Conservation (phyloP, 2,888 invertebrate genomes). For the Phanerotoma sp. region DNA sequence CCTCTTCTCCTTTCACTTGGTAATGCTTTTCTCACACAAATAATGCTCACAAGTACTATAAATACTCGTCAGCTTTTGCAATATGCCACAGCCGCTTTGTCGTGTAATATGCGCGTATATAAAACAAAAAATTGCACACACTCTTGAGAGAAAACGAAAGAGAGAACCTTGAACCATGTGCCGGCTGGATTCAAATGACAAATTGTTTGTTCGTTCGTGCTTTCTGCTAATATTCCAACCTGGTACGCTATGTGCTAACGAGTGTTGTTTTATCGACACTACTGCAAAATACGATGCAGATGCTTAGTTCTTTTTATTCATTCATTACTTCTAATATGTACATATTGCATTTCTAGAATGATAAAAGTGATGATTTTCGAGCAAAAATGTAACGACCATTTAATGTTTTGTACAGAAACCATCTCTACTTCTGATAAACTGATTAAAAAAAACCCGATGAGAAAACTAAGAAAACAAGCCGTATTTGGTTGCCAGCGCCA, state of each 20-base stretch:
- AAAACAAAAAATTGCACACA: constrained; percentile 15
- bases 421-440: too few relatives aligned
- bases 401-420: too few relatives aligned
- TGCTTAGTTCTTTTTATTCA: not conserved
- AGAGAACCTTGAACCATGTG: constrained; percentile 3
- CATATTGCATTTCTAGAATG: too few relatives aligned
- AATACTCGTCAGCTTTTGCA: constrained; percentile 50
- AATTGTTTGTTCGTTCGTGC: constrained; percentile 30
- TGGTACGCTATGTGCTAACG: constrained; percentile 1
- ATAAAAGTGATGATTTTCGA: too few relatives aligned
- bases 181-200: constrained; percentile 32
- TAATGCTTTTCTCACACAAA: constrained; percentile 42
- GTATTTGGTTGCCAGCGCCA: too few relatives aligned
- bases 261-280: constrained; percentile 13
- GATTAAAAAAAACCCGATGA: too few relatives aligned
- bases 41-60: constrained; percentile 50
- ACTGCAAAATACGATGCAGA: not conserved
- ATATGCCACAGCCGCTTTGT: constrained; percentile 40
- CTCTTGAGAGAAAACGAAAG: constrained; percentile 4
- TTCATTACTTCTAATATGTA: not conserved
- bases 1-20: constrained; percentile 17
- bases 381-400: too few relatives aligned
- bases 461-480: too few relatives aligned
- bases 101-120: constrained; percentile 29
- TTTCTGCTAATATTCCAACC: constrained; percentile 17